These are phyloP conservation scores for Bothrops jararaca DNA, from an alignment of 2,113 vertebrate genomes.

Conservation along the genomic window DNA sequence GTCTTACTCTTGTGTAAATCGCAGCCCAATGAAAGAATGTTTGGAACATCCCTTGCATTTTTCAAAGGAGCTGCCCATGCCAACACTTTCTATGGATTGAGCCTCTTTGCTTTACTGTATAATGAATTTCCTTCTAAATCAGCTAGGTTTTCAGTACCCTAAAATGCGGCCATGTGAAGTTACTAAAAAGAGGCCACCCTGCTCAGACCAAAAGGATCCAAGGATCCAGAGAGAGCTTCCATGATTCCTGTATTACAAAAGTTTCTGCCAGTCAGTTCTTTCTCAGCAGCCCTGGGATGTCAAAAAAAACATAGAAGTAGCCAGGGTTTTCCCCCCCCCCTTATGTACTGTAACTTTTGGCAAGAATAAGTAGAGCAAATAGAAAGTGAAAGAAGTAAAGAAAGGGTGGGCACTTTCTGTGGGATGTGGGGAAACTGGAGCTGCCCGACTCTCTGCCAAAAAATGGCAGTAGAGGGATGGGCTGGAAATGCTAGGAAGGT, in stretches of 20 bases:
- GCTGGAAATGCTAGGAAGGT: background rate
- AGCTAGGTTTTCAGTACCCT: background rate
- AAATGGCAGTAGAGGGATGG: background rate
- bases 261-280: background rate
- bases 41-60: background rate
- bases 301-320: background rate
- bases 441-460: background rate
- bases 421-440: background rate
- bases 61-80: background rate
- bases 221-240: background rate
- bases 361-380: background rate
- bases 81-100: background rate
- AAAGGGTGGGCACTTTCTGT: background rate
- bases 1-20: background rate
- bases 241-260: background rate
- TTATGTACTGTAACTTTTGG: background rate
- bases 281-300: background rate
- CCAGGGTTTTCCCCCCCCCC: rapidly evolving
- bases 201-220: background rate
- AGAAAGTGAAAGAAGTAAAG: conserved; percentile 2
- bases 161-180: background rate
- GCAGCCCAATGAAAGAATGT: background rate
- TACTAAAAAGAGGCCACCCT: background rate
- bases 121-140: background rate
- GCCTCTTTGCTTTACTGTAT: too few species aligned